Evolutionary conservation across 2,113 vertebrate genomes (phyloP).

Genomic region (Pteruthius melanotis): DNA sequence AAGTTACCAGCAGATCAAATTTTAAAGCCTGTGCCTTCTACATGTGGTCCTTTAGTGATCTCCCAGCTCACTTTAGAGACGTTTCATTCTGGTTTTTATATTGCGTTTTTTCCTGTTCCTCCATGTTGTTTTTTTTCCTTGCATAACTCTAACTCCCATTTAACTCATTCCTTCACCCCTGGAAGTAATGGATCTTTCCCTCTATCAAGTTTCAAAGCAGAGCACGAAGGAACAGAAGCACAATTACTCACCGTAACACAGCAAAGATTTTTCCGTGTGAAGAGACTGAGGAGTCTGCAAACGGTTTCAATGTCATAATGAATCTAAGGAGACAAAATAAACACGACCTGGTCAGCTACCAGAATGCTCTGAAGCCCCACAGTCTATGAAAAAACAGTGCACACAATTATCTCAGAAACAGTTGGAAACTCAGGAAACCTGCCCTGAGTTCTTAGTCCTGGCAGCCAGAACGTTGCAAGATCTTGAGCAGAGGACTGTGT

Average conservation of each 20-base stretch:
- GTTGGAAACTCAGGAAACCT: background rate
- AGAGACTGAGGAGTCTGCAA: conserved; percentile 71
- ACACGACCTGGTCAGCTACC: background rate
- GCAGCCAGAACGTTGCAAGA: background rate
- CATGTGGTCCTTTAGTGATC: background rate
- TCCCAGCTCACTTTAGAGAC: background rate
- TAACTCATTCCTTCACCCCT: background rate
- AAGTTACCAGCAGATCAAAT: background rate
- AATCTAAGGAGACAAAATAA: conserved; percentile 71
- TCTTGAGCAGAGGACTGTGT: background rate
- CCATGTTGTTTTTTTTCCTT: background rate
- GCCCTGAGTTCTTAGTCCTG: background rate
- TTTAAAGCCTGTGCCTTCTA: background rate
- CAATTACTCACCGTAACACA: conserved; percentile 81
- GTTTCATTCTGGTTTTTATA: background rate
- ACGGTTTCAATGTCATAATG: conserved; percentile 82
- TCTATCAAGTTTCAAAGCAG: background rate
- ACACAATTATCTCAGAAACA: background rate
- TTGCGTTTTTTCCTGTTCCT: background rate
- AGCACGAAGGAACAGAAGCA: background rate
- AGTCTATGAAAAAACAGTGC: background rate
- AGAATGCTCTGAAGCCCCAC: background rate
- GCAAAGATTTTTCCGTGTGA: conserved; percentile 84
- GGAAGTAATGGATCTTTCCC: background rate
- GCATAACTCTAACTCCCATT: background rate